Base-by-base conservation (phyloP, 2,113 vertebrate genomes). In the Vidua chalybeata region DNA sequence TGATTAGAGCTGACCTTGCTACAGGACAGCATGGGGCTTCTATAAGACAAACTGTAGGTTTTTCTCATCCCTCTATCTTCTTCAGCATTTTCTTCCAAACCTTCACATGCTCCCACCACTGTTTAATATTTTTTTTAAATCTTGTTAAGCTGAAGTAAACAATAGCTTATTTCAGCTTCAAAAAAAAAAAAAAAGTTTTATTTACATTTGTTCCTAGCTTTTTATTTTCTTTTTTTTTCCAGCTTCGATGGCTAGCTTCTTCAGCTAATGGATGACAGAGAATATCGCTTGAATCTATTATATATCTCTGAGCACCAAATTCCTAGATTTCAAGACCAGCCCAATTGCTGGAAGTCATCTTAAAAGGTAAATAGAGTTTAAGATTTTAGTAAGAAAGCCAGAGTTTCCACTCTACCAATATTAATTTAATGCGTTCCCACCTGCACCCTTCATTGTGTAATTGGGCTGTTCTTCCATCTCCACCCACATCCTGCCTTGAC, bases 401-500 rank as follows among this genome's bases (percentile, higher is more conserved):
- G 37, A 9, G 5, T 93, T 85, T 68, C 19, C 21, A 51, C 17
- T 72, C 41, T 68, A 69, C 49, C 14, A 39, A 4, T 71, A 61
- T 39, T 84, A 84, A 54, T 66, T 71, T 81, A 14, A 45, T 1
- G 9, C 72, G 49, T 93, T 96, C 72, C 20, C 3, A 63, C 61
- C 49, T 84, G 52, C 79, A 72, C 78, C 89, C 64, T 54, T 89
- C 31, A 56, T 73, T 81, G 72, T 41, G 15, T 86, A 92, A 93
- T 90, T 78, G 63, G 73, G 28, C 26, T 66, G 52, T 0, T 27
- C 72, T 89, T 84, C 85, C 82, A 56, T 15, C 79, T 73, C 94
- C 93, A 75, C 90, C 88, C 90, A 86, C 43, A 90, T 90, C 88
- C 93, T 95, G 85, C 76, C 46, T 20, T 90, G 66, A 95, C 72